phyloP scores from a whole-genome alignment of 1,140 invertebrate genomes.

The Octopus bimaculoides region DNA sequence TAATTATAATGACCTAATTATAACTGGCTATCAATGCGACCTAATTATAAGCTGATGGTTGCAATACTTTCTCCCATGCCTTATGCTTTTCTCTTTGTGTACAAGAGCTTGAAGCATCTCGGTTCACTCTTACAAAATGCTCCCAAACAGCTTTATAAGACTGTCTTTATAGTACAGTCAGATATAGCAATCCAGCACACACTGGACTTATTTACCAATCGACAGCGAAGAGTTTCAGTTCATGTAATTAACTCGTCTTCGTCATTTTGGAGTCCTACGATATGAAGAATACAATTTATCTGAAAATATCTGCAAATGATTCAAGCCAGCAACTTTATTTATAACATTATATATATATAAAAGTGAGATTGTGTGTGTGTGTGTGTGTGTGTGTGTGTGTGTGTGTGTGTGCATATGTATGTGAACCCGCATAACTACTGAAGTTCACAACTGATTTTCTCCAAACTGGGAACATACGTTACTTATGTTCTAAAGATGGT shows the following conservation, averaged over 20 bases:
- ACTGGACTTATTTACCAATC: not conserved
- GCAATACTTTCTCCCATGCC: not conserved
- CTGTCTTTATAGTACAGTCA: not conserved
- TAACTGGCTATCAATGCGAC: not conserved
- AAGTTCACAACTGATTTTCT: too few species aligned
- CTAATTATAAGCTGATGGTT: slow-evolving; percentile 4
- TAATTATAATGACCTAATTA: too few species aligned
- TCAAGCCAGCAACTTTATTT: slow-evolving; percentile 4
- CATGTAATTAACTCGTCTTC: slow-evolving; percentile 7
- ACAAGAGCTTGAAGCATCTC: not conserved
- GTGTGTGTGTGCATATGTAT: too few species aligned
- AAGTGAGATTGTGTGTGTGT: too few species aligned
- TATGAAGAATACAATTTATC: slow-evolving; percentile 7
- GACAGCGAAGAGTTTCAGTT: not conserved
- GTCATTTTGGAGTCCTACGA: not conserved
- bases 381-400: too few species aligned
- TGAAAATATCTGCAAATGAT: slow-evolving; percentile 2
- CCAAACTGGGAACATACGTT: too few species aligned
- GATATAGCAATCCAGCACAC: not conserved
- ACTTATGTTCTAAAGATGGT: too few species aligned
- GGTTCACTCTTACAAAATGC: slow-evolving; percentile 3
- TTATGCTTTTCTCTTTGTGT: slow-evolving; percentile 1
- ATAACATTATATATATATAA: not conserved
- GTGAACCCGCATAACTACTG: too few species aligned
- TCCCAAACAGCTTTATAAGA: slow-evolving; percentile 4